Base-by-base conservation (phyloP, 2,888 invertebrate species). In the Caradrina kadenii region DNA sequence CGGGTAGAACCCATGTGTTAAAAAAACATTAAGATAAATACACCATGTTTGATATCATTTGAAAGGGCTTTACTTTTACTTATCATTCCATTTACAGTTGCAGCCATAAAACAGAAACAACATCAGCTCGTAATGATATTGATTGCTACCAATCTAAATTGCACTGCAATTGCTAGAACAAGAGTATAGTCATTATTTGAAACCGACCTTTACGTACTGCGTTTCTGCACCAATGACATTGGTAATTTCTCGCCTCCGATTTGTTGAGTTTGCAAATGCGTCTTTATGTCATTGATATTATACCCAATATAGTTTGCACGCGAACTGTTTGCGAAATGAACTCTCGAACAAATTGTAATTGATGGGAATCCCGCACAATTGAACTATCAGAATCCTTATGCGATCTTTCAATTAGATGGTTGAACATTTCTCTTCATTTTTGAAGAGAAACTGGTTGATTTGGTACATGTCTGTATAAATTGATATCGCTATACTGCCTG, bases 71-170 rank as follows among this genome's bases (percentile, higher is more conserved):
- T n/a, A n/a, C n/a, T n/a, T n/a, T n/a, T 13, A 10, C n/a, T 52
- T 56, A 69, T 50, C 39, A 39, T 48, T 26, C 13, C 49, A 48
- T n/a, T 15, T 26, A 48, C 11, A 66, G 11, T 48, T n/a, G 42
- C 19, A 42, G 56, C 48, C n/a, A 59, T 22, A 63, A 71, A 77
- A 60, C 39, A 52, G 13, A 50, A 55, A 58, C 19, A 52, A 19
- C 11, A 62, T 45, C 39, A n/a, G 0, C 15, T 7, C 1, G 26
- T n/a, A 73, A 66, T 65, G 59, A 52, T 11, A 73, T 50, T 7
- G 39, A 78, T 71, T 62, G 79, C 50, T 75, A 58, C 48, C 58
- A 19, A 78, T 78, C 64, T 75, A 61, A 75, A 78, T 79, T 61
- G 42, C 52, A 61, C 55, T 56, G 63, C 63, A 77, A 77, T 55